Evolutionary conservation across 2,888 invertebrate species (phyloP).

Genomic region (Limnephilus auricula): DNA sequence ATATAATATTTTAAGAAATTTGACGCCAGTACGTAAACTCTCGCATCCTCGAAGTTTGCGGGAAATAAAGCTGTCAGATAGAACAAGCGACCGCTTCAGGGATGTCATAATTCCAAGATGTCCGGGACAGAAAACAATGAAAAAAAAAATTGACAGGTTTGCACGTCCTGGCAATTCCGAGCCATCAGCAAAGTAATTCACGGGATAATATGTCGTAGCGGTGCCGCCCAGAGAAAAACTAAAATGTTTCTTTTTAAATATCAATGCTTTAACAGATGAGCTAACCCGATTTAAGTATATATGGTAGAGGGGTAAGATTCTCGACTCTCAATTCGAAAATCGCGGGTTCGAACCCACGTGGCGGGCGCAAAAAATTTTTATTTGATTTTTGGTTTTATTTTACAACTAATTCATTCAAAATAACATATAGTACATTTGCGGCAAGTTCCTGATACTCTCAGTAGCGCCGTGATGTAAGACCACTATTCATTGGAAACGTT

Average conservation of each 20-base stretch:
- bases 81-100: background rate
- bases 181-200: background rate
- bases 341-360: too few species aligned
- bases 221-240: background rate
- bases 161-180: background rate
- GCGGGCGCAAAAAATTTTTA: too few species aligned
- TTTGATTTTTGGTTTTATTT: too few species aligned
- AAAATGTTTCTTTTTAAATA: background rate
- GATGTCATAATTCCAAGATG: background rate
- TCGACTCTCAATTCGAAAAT: too few species aligned
- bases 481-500: too few species aligned
- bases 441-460: too few species aligned
- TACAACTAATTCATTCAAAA: too few species aligned
- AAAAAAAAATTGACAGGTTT: background rate
- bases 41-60: background rate
- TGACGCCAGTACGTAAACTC: background rate
- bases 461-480: too few species aligned
- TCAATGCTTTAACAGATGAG: background rate
- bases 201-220: background rate
- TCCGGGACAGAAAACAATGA: background rate
- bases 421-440: too few species aligned
- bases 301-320: too few species aligned
- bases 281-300: too few species aligned
- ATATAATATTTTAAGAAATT: background rate
- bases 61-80: background rate